These are phyloP conservation scores for Plestiodon gilberti DNA, from an alignment of 2,113 vertebrate genomes.

Conservation along the genomic window DNA sequence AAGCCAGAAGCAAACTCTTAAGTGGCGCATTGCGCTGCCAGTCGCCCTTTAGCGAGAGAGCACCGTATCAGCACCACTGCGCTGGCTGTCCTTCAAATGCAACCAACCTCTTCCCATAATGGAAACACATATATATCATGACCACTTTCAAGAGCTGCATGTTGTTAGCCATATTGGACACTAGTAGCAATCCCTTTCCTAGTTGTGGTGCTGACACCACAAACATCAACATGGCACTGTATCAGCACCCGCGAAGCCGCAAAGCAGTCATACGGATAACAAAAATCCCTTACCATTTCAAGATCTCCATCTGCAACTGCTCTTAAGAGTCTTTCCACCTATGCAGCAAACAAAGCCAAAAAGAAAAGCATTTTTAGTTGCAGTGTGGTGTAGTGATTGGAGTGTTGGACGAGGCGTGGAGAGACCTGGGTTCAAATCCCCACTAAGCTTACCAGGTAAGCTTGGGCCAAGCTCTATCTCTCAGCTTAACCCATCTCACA, in stretches of 20 bases:
- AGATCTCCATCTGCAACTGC: constrained; percentile 93
- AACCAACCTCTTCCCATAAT: background rate
- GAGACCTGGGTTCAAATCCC: background rate
- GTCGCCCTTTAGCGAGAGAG: background rate
- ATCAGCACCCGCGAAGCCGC: background rate
- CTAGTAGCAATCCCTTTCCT: no score
- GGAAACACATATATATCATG: background rate
- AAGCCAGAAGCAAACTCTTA: background rate
- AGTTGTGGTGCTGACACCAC: background rate
- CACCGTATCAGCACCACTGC: no score
- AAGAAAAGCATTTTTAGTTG: constrained; percentile 29
- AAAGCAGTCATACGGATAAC: background rate
- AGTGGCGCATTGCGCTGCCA: background rate
- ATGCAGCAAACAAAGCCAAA: constrained; percentile 48
- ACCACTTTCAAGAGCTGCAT: background rate
- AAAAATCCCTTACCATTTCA: constrained; percentile 89
- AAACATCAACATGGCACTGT: background rate
- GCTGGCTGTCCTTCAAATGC: background rate
- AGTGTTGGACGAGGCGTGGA: no score
- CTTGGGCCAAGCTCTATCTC: no score
- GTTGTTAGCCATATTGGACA: background rate
- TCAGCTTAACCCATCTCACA: no score
- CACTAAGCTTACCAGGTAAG: no score
- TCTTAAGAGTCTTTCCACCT: constrained; percentile 96
- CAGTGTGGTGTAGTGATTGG: constrained; percentile 24